Conservation (phyloP, 2,888 invertebrate species). For the Agriotes lineatus region DNA sequence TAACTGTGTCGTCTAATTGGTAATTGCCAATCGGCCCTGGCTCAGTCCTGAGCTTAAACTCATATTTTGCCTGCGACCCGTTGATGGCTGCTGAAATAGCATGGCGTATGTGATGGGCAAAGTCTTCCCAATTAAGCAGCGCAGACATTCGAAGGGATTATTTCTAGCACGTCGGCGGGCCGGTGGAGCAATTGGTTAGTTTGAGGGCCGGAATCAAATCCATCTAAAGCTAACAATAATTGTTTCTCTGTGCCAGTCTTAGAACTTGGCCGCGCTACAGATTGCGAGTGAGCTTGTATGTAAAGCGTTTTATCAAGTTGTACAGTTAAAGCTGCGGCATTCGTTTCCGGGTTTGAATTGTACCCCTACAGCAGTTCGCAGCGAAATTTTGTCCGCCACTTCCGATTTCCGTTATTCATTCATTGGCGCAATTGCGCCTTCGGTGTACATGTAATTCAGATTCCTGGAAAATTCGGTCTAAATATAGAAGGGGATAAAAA, state of each 20-base stretch:
- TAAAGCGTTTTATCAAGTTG: background rate
- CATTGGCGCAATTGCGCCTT: too few relatives aligned
- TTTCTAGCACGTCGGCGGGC: background rate
- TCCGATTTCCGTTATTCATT: too few relatives aligned
- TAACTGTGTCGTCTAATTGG: too few relatives aligned
- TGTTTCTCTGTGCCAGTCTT: slow-evolving; percentile 1
- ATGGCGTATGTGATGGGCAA: background rate
- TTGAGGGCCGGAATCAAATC: slow-evolving; percentile 5
- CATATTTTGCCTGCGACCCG: too few relatives aligned
- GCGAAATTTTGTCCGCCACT: background rate
- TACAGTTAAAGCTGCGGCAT: too few relatives aligned
- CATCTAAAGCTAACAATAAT: slow-evolving; percentile 9
- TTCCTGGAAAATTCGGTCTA: background rate
- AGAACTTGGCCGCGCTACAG: background rate
- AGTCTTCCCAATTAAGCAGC: background rate
- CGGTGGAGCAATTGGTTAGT: slow-evolving; percentile 1
- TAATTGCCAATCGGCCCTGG: background rate
- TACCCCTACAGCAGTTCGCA: background rate
- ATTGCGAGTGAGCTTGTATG: background rate
- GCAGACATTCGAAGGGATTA: background rate
- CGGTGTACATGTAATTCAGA: too few relatives aligned
- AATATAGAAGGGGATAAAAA: too few relatives aligned
- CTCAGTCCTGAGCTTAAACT: background rate
- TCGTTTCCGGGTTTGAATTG: too few relatives aligned
- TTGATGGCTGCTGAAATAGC: too few relatives aligned